Evolutionary conservation across 2,888 invertebrate genomes (phyloP), one percentile per base, ranked within the genome.

Genomic region (Eupithecia pulchellata): DNA sequence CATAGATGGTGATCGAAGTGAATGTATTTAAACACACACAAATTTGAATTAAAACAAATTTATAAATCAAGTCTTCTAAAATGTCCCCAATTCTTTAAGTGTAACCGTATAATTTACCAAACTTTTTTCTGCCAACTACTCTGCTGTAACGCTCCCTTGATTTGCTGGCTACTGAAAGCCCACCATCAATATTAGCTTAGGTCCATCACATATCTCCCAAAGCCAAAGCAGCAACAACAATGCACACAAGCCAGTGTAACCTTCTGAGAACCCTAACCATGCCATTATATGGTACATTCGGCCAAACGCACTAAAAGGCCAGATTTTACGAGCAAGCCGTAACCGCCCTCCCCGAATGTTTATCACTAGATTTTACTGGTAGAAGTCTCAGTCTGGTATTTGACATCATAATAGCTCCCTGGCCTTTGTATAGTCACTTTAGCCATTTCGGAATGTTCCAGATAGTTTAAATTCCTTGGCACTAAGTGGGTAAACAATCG

Each of bases 301-400:
- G 77, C 79, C 78, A 82, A 79, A 79, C 80, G 86, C 85, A 86
- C 89, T 91, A 91, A 88, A 88, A 84, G 81, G 72, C 81, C 81
- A 82, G 88, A 90, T 90, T 92, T 92, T 90, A 92, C 86, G 91
- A 88, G 77, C 78, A 68, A 62, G 58, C 81, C 86, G 85, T 85
- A 86, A 85, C 86, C 76, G 75, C 78, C 62, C 75, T 72, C 57
- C 76, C 78, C n/a, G 74, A 78, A 80, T 83, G 82, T 89, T 88
- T 89, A 87, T 88, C 82, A 79, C 82, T 73, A 76, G 75, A 78
- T 81, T 88, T 89, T 89, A 89, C 85, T 80, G 80, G 79, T 76
- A 69, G 72, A 76, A 73, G 83, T 69, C 55, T 62, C 36, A 77
- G 75, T 72, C 34, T 66, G 39, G 36, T 62, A 55, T 60, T 68